Evolutionary conservation across 2,888 invertebrate species (phyloP), one percentile per base, ranked within the genome.

Genomic region (Stenodema calcarata): DNA sequence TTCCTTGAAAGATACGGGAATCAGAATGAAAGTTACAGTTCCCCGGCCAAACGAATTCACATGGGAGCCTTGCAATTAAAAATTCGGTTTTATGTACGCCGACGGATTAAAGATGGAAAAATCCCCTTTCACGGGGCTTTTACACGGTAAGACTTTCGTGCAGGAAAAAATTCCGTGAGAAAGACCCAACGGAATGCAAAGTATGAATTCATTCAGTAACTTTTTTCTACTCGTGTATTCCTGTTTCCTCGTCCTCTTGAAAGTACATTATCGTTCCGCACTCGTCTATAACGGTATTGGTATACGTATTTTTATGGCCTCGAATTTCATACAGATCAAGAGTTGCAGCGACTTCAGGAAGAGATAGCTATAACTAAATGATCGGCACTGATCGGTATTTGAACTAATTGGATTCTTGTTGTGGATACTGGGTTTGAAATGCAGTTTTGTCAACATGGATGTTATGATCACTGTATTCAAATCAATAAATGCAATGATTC

Each of bases 11-110:
- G 50, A 50, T 50, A 50, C n/a, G 50, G 50, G 50, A 50, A 50
- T 50, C 50, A 0, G 16, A 50, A 50, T 16, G 50, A 50, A n/a
- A 50, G 50, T 50, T 16, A n/a, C 0, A n/a, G 6, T 50, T 50
- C 50, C 4, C 50, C n/a, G 6, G n/a, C n/a, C 50, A n/a, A n/a
- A 16, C 6, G 12, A 76, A 76, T 28, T 76, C 35, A 35, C 76
- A 30, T 76, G 76, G 76, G 76, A 76, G n/a, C 41, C n/a, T n/a
- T n/a, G 28, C 76, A 76, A 76, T 76, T 76, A 76, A 76, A 41
- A 76, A 76, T 76, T 42, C 16, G 41, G 35, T 41, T 76, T 76
- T 18, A 76, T 41, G n/a, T 42, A 28, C 12, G 70, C 27, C 76
- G 11, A 76, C 14, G 76, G 41, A 76, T 76, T 76, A 76, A 76